Conservation (phyloP, 2,888 invertebrate species). For the Girardia tigrina region DNA sequence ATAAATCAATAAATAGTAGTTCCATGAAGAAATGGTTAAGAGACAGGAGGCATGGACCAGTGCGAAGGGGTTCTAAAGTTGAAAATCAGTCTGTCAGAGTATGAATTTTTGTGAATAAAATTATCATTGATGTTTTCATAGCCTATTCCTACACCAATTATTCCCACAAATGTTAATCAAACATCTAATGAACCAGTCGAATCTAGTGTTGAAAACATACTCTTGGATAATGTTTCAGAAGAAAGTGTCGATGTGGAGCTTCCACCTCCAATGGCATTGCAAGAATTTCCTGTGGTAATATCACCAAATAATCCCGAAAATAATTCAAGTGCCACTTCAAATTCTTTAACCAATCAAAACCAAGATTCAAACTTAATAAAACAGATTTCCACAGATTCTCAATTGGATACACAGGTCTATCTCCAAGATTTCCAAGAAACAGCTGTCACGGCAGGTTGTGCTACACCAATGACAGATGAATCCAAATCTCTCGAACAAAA, state of each 20-base stretch:
- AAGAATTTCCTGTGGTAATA: constrained; percentile 40
- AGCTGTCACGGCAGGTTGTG: background rate
- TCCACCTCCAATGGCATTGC: constrained; percentile 39
- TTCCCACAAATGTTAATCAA: background rate
- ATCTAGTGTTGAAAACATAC: background rate
- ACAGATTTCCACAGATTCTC: background rate
- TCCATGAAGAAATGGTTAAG: constrained; percentile 30
- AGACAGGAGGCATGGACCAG: background rate
- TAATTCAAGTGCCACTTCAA: background rate
- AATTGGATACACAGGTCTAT: background rate
- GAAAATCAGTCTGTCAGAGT: constrained; percentile 25
- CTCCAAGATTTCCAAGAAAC: background rate
- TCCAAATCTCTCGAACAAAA: background rate
- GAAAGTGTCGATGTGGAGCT: constrained; percentile 38
- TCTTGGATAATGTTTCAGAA: constrained; percentile 37
- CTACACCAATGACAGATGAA: constrained; percentile 14
- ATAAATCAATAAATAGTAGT: constrained; percentile 1
- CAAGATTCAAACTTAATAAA: background rate
- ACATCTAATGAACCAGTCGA: background rate
- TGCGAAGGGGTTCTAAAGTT: constrained; percentile 23
- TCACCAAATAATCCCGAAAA: background rate
- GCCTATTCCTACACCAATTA: background rate
- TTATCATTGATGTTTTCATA: background rate
- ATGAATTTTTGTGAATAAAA: background rate
- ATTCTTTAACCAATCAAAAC: background rate